Percentiles rank a stretch among this genome's conserved stretches.
Conservation (phyloP, 1,140 invertebrate genomes). For the Cydia amplana region DNA sequence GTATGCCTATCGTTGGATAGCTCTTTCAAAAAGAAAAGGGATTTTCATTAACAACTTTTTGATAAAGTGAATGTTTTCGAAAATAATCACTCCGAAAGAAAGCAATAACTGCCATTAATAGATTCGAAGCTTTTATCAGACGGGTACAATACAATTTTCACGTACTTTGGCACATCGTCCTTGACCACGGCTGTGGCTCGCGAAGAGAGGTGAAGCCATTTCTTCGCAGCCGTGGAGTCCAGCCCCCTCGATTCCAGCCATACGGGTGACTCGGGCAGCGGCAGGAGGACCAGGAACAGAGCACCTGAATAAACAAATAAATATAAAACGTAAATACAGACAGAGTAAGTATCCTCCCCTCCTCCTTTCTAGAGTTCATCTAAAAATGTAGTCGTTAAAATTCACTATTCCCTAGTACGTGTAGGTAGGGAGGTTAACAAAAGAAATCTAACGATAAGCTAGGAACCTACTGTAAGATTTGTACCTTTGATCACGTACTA, state of each 20-base stretch:
- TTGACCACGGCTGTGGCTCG: slow-evolving; percentile 61
- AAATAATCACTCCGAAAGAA: no score
- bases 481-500: no score
- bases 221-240: slow-evolving; percentile 72
- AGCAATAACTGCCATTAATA: no score
- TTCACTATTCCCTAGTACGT: slow-evolving; percentile 56
- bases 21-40: no score
- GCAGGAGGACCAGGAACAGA: slow-evolving; percentile 75
- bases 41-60: no score
- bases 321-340: background rate
- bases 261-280: slow-evolving; percentile 81
- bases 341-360: no score
- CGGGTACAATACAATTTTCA: background rate
- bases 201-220: slow-evolving; percentile 76
- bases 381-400: slow-evolving; percentile 22
- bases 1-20: no score
- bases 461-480: slow-evolving; percentile 55
- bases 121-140: background rate
- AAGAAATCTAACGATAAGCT: slow-evolving; percentile 63
- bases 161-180: slow-evolving; percentile 42
- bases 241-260: slow-evolving; percentile 78
- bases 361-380: no score
- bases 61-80: no score
- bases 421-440: slow-evolving; percentile 60
- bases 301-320: slow-evolving; percentile 50